A percentile compares a stretch with the other conserved stretches of the same genome.
Evolutionary conservation across 2,113 vertebrate genomes (phyloP).

Genomic region (Mustela nigripes): DNA sequence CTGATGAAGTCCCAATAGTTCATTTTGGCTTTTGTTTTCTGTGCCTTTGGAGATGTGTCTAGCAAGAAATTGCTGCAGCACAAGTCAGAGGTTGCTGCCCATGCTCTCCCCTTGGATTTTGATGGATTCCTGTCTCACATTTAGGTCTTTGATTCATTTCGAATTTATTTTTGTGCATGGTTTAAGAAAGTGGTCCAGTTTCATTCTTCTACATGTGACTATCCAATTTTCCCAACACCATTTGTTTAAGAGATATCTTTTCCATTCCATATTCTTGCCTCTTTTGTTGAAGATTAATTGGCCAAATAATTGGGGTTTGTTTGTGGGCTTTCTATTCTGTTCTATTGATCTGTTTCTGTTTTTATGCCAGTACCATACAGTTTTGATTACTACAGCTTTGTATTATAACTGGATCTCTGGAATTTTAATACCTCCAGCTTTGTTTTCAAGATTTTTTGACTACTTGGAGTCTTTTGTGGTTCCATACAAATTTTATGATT

Average conservation of each 20-base stretch:
- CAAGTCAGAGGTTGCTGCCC: neutral
- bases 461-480: neutral
- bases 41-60: neutral
- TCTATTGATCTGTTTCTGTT: neutral
- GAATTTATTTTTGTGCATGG: neutral
- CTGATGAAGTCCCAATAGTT: neutral
- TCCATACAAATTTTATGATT: neutral
- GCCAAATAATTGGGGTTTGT: neutral
- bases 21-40: neutral
- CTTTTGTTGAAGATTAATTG: neutral
- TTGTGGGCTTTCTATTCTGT: neutral
- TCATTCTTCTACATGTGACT: neutral
- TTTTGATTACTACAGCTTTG: neutral
- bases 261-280: neutral
- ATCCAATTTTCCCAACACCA: neutral
- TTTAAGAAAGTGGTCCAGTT: neutral
- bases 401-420: neutral
- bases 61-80: neutral
- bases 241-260: neutral
- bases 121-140: neutral
- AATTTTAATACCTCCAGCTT: neutral
- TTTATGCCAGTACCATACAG: neutral
- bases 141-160: neutral
- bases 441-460: neutral
- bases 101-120: neutral